These are phyloP conservation scores for Miichthys miiuy DNA, from an alignment of 2,797 vertebrate species.

Conservation along the genomic window DNA sequence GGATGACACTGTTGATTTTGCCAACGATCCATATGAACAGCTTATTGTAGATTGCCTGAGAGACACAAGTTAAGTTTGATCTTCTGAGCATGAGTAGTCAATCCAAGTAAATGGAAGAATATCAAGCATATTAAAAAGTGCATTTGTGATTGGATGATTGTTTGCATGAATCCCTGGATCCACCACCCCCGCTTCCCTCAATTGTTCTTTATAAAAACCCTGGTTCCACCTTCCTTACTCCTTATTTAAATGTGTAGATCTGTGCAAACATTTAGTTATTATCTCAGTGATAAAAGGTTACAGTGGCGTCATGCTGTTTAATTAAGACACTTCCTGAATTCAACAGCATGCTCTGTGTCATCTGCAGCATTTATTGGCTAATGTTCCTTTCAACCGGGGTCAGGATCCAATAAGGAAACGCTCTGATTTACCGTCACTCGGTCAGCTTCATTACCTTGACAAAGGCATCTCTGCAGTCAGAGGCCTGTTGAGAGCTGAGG, in stretches of 20 bases:
- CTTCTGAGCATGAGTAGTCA: neutral
- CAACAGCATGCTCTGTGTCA: neutral
- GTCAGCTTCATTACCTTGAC: slow-evolving; percentile 88
- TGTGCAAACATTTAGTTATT: neutral
- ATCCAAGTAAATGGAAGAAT: neutral
- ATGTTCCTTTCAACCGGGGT: neutral
- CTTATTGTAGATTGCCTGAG: slow-evolving; percentile 92
- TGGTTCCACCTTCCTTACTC: too few species aligned
- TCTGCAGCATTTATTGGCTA: neutral
- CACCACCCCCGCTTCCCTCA: too few species aligned
- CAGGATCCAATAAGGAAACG: slow-evolving; percentile 47
- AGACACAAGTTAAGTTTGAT: slow-evolving; percentile 2
- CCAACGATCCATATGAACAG: slow-evolving; percentile 94
- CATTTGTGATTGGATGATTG: neutral
- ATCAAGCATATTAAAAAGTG: neutral
- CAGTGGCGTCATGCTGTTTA: neutral
- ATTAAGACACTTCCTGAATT: neutral
- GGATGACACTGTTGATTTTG: slow-evolving; percentile 92
- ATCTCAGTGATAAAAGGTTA: slow-evolving; percentile 5
- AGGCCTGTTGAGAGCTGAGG: slow-evolving; percentile 88
- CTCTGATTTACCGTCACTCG: neutral
- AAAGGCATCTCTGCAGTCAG: slow-evolving; percentile 91
- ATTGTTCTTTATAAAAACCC: too few species aligned
- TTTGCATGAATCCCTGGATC: neutral
- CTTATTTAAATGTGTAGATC: neutral